phyloP scores from a whole-genome alignment of 2,113 vertebrate species.

The Lagenorhynchus albirostris region DNA sequence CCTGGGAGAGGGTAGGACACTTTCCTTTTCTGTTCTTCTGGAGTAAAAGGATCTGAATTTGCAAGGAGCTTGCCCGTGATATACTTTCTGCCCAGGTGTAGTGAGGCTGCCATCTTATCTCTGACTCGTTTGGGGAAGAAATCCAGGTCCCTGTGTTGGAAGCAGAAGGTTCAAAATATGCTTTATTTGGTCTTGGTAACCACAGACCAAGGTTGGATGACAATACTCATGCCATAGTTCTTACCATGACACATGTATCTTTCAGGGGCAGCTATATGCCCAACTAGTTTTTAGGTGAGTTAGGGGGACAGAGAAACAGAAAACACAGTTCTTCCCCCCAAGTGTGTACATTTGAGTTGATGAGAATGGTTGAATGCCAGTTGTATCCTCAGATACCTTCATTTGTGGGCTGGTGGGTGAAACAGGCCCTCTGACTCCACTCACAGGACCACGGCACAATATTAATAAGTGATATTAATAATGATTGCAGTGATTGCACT shows the following conservation, averaged over 20 bases:
- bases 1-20: neutral
- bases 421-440: neutral
- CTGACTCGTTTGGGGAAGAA: neutral
- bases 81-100: neutral
- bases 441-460: neutral
- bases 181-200: neutral
- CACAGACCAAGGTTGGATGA: neutral
- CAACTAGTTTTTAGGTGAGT: neutral
- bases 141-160: neutral
- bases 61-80: neutral
- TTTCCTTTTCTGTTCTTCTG: slow-evolving; percentile 6
- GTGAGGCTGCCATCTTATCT: neutral
- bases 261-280: neutral
- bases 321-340: neutral
- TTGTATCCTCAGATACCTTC: neutral
- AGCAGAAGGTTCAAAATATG: neutral
- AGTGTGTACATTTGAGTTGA: neutral
- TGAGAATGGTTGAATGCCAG: neutral
- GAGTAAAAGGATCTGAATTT: neutral
- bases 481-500: neutral
- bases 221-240: neutral
- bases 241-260: neutral
- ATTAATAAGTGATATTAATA: neutral
- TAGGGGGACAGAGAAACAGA: neutral
- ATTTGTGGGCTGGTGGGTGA: neutral